phyloP scores from a whole-genome alignment of 2,797 vertebrate genomes.

The Melanotaenia nigrans region DNA sequence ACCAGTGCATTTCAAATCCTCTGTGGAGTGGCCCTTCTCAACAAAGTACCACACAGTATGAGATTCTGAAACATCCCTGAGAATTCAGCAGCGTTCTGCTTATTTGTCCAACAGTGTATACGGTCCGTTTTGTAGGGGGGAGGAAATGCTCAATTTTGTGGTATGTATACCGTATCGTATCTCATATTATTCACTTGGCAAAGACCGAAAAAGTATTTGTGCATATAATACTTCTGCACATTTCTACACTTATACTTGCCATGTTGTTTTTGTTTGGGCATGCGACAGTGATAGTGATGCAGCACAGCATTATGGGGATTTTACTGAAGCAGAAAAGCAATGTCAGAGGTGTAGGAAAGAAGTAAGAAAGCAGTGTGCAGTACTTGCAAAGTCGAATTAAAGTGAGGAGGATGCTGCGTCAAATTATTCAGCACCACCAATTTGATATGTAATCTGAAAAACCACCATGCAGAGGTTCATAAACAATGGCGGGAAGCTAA shows the following conservation, averaged over 20 bases:
- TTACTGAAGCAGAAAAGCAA: too few relatives aligned
- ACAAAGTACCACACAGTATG: conserved; percentile 24
- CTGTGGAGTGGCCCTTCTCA: conserved; percentile 34
- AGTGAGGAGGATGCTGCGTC: too few relatives aligned
- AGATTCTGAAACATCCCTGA: conserved; percentile 16
- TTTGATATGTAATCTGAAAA: too few relatives aligned
- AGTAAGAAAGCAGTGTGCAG: too few relatives aligned
- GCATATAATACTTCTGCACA: conserved; percentile 8
- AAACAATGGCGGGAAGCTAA: too few relatives aligned
- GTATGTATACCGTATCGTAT: not conserved
- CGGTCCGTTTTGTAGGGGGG: not conserved
- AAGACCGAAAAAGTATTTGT: not conserved
- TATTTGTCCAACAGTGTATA: conserved; percentile 4
- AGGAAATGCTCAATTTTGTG: not conserved
- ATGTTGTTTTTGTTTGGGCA: too few relatives aligned
- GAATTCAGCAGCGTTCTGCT: conserved; percentile 10
- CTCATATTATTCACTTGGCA: not conserved
- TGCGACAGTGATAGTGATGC: too few relatives aligned
- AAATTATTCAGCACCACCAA: too few relatives aligned
- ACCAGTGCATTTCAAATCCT: conserved; percentile 51
- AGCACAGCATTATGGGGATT: too few relatives aligned
- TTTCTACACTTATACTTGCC: not conserved
- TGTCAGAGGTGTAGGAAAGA: too few relatives aligned
- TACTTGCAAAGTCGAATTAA: too few relatives aligned
- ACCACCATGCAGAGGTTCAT: too few relatives aligned